Base-by-base conservation (phyloP, 2,888 invertebrate genomes). In the Pharmacophagus antenor region DNA sequence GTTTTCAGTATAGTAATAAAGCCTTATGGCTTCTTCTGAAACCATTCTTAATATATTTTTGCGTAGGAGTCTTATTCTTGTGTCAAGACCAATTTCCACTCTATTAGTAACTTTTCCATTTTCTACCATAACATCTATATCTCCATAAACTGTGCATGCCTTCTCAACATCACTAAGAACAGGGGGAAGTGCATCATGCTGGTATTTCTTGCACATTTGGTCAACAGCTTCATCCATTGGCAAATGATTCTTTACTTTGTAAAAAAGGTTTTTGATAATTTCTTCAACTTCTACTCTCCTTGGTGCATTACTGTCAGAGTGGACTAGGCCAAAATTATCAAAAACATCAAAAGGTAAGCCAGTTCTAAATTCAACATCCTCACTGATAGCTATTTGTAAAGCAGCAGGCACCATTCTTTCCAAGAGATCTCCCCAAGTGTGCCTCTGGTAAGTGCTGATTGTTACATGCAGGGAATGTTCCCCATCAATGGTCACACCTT, bases 401-500 rank as follows among this genome's bases (percentile, higher is more conserved):
- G 98, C 96, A 31, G 92, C 83, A 0, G 97, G 96, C 46, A 98
- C 66, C 64, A 95, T 77, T 90, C 95, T 94, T 76, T 97, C 95
- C 65, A 99, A 86, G 6, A 98, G 92, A 88, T 99, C 97, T 23
- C 95, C 95, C 94, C 96, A 99, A 0, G 97, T 93, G 77, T 97
- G 97, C 71, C 94, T 95, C 77, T 99, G 98, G 76, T 96, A 98
- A 71, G 96, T 95, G 52, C 98, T 98, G 4, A 99, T 86, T 0
- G 99, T 99, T 5, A 99, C 94, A 80, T 99, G 99, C 2, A 99
- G 91, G 1, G 99, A 99, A 86, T 99, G 98, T 25, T 92, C 91
- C 37, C 95, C 94, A 17, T 94, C 92, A 63, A 95, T 92, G 0
- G 98, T 96, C 56, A 92, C 89, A 1, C 95, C 98, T 86, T 98